Conservation (phyloP, 2,113 vertebrate genomes). For the Cyprinodon brontotheroides region DNA sequence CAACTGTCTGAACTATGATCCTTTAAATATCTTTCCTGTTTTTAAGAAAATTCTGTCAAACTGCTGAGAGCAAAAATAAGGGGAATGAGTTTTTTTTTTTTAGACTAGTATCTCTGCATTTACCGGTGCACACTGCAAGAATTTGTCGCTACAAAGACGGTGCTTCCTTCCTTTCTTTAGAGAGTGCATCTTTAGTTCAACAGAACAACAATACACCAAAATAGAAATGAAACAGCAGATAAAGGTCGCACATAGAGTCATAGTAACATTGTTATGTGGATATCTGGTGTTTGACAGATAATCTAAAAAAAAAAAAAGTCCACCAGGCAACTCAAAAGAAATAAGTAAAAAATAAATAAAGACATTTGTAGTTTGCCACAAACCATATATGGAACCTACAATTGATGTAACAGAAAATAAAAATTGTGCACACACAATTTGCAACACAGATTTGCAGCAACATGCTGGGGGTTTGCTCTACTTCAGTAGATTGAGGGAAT, state of each 20-base stretch:
- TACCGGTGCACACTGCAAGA: constrained; percentile 19
- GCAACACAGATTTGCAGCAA: too few relatives aligned
- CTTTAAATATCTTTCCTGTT: constrained; percentile 61
- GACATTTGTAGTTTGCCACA: too few relatives aligned
- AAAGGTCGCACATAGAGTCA: neutral
- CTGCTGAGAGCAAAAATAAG: constrained; percentile 17
- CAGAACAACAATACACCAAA: neutral
- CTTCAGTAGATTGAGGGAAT: too few relatives aligned
- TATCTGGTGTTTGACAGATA: neutral
- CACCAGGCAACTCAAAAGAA: too few relatives aligned
- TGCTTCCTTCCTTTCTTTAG: constrained; percentile 48
- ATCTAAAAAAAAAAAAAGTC: neutral
- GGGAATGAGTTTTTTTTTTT: constrained; percentile 34
- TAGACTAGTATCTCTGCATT: constrained; percentile 16
- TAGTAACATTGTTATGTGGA: neutral
- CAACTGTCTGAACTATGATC: constrained; percentile 27
- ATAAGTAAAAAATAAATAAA: too few relatives aligned
- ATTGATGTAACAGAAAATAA: too few relatives aligned
- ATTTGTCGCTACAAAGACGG: constrained; percentile 29
- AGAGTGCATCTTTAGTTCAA: constrained; percentile 11
- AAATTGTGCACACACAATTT: too few relatives aligned
- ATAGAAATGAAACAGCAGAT: too few relatives aligned
- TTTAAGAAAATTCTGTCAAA: constrained; percentile 21
- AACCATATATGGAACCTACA: too few relatives aligned
- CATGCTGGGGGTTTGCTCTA: too few relatives aligned